Conservation (phyloP, 2,797 vertebrate genomes). For the Sebastes taczanowskii region DNA sequence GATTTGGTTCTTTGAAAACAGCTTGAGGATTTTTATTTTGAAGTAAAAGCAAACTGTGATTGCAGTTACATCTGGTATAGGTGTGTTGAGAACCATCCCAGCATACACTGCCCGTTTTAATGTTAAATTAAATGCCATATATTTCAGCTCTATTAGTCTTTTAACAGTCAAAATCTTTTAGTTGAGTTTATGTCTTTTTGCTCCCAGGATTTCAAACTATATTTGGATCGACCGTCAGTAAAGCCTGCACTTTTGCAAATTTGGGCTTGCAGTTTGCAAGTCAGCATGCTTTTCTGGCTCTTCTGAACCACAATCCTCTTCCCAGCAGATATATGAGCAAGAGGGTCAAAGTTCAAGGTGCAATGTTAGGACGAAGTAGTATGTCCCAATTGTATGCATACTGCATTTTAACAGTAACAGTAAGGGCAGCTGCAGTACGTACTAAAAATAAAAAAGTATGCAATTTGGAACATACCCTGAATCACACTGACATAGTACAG, state of each 20-base stretch:
- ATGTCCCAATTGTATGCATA: no score
- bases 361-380: no score
- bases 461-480: no score
- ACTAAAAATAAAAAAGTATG: no score
- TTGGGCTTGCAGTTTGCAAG: not conserved
- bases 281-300: no score
- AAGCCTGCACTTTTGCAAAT: not conserved
- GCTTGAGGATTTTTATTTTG: not conserved
- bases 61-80: not conserved
- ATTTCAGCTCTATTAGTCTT: not conserved
- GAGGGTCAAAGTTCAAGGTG: no score
- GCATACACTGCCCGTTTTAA: not conserved
- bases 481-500: not conserved
- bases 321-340: no score
- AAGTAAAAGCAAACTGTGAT: not conserved
- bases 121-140: not conserved
- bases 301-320: no score
- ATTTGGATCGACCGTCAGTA: not conserved
- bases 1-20: not conserved
- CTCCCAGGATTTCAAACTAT: not conserved
- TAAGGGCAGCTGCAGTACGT: no score
- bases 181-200: not conserved
- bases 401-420: no score
- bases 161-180: not conserved
- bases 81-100: not conserved